Percentiles rank a stretch among this genome's conserved stretches.
phyloP scores from a whole-genome alignment of 2,113 vertebrate species.

The Aspiorhynchus laticeps region DNA sequence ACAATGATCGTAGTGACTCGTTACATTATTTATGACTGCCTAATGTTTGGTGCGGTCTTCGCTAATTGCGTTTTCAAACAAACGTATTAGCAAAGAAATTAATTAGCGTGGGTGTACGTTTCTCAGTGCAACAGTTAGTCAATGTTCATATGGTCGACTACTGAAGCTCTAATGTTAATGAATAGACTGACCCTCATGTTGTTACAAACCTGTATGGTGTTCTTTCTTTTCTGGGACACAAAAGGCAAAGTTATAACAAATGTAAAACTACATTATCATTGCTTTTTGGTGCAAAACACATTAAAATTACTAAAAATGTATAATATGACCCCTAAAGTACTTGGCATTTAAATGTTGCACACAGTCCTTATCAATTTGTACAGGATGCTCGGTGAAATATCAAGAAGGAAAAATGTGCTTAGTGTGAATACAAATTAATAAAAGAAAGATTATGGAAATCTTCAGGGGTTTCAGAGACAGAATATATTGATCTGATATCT shows the following conservation, averaged over 20 bases:
- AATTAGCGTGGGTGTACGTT: slow-evolving; percentile 21
- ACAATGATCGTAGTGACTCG: slow-evolving; percentile 34
- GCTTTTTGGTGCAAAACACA: not conserved
- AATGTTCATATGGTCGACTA: not conserved
- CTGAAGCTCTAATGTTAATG: not conserved
- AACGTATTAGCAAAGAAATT: slow-evolving; percentile 32
- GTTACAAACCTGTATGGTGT: not conserved
- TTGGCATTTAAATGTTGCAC: slow-evolving; percentile 25
- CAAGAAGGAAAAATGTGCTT: slow-evolving; percentile 18
- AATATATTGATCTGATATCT: not conserved
- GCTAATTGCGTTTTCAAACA: slow-evolving; percentile 40
- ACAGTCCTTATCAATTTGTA: not conserved
- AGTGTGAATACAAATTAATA: not conserved
- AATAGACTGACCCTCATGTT: not conserved
- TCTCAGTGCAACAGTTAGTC: not conserved
- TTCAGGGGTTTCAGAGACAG: not conserved
- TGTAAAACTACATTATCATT: not conserved
- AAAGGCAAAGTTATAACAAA: not conserved
- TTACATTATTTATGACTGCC: slow-evolving; percentile 31
- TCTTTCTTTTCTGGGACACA: not conserved
- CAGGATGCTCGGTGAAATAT: not conserved
- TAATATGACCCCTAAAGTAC: not conserved
- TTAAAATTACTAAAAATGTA: not conserved
- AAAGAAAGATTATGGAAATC: not conserved
- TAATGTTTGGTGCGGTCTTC: not conserved